Conservation (phyloP, 1,140 invertebrate genomes). For the Drosophila malerkotliana region DNA sequence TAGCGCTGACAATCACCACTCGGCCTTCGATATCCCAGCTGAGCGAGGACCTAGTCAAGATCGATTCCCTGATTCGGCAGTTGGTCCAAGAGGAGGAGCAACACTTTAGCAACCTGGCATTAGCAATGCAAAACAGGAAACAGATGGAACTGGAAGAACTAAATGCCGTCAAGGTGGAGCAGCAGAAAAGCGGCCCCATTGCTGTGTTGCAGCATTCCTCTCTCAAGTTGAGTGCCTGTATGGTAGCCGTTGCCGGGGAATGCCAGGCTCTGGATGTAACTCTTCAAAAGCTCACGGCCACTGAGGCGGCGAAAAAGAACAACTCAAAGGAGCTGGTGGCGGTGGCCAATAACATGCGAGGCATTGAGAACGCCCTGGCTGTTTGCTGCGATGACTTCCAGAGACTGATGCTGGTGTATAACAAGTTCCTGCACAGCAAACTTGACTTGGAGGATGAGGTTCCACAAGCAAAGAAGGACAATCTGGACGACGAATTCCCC, state of each 20-base stretch:
- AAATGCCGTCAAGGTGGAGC: conserved; percentile 54
- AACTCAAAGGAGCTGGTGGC: conserved; percentile 72
- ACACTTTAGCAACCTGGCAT: conserved; percentile 73
- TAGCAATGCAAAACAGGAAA: conserved; percentile 69
- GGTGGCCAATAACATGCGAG: conserved; percentile 77
- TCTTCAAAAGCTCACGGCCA: conserved; percentile 66
- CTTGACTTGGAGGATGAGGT: conserved; percentile 42
- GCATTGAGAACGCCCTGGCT: conserved; percentile 74
- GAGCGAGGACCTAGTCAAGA: conserved; percentile 67
- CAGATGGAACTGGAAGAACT: conserved; percentile 70
- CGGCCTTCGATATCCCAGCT: conserved; percentile 71
- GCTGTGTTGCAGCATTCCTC: conserved; percentile 78
- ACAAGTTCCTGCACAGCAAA: conserved; percentile 80
- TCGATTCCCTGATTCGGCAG: conserved; percentile 71
- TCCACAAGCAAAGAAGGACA: background rate
- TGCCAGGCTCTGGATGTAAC: conserved; percentile 78
- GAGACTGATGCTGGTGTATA: conserved; percentile 79
- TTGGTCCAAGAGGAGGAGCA: conserved; percentile 79
- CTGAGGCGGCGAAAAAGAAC: conserved; percentile 67
- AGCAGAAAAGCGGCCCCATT: conserved; percentile 66
- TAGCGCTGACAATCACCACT: conserved; percentile 76
- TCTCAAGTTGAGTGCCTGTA: conserved; percentile 76
- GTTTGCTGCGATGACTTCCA: conserved; percentile 82
- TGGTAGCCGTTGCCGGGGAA: conserved; percentile 80
- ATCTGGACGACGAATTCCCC: conserved; percentile 55